phyloP scores from a whole-genome alignment of 1,140 invertebrate genomes.

The Acromyrmex heyeri region DNA sequence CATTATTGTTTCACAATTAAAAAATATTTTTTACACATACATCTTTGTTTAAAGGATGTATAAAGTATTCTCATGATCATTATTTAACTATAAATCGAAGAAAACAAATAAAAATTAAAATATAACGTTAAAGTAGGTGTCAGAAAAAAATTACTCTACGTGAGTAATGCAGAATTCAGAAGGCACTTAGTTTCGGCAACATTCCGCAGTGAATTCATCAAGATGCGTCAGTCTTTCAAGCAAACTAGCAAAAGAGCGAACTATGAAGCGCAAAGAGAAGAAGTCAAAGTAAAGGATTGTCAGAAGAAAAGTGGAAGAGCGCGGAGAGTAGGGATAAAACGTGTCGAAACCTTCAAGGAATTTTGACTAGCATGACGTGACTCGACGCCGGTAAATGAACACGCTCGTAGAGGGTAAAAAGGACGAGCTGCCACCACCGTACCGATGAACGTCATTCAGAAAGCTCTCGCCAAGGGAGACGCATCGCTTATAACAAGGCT shows the following conservation, averaged over 20 bases:
- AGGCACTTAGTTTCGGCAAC: not conserved
- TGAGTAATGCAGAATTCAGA: too few species aligned
- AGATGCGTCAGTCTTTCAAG: conserved; percentile 51
- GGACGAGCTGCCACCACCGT: not conserved
- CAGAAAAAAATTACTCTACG: too few species aligned
- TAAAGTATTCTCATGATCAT: too few species aligned
- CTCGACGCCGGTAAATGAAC: conserved; percentile 74
- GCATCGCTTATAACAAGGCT: conserved; percentile 40
- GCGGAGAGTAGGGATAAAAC: not conserved
- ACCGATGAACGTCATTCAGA: not conserved
- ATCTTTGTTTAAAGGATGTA: too few species aligned
- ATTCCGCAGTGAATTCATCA: conserved; percentile 39
- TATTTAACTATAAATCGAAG: too few species aligned
- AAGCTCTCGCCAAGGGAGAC: not conserved
- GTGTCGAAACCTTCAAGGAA: conserved; percentile 11
- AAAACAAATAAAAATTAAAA: too few species aligned
- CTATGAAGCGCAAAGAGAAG: conserved; percentile 45
- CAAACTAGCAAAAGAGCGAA: conserved; percentile 62
- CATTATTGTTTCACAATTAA: too few species aligned
- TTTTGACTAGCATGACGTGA: conserved; percentile 80
- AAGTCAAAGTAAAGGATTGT: conserved; percentile 50
- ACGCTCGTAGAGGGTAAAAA: conserved; percentile 64
- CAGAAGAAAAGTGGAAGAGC: conserved; percentile 24
- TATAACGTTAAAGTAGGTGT: too few species aligned
- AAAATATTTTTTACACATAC: too few species aligned